A percentile compares a stretch with the other conserved stretches of the same genome.
phyloP scores from a whole-genome alignment of 2,113 vertebrate species.

The Machaerirhynchus nigripectus region DNA sequence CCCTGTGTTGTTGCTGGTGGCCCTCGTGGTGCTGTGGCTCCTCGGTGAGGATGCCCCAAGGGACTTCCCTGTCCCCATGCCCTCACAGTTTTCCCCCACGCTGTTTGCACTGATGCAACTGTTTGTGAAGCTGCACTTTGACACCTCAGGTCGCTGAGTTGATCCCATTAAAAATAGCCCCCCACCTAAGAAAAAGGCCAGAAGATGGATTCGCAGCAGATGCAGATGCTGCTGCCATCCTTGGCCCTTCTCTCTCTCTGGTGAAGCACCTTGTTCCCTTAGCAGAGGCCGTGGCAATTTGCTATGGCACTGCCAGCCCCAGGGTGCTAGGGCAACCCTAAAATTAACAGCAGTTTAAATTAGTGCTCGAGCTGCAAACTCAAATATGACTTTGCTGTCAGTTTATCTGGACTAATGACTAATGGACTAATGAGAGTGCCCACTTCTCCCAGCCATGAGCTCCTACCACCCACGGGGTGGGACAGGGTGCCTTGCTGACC shows the following conservation, averaged over 20 bases:
- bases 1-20: rapidly evolving
- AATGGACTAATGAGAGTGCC: background rate
- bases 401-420: background rate
- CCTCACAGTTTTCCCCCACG: background rate
- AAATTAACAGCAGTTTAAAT: background rate
- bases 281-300: background rate
- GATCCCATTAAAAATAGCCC: background rate
- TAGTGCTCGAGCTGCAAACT: background rate
- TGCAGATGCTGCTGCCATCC: background rate
- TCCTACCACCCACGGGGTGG: background rate
- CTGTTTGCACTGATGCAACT: background rate
- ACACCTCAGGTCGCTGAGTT: rapidly evolving
- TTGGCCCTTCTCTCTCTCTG: background rate
- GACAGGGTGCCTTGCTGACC: background rate
- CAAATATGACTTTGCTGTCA: background rate
- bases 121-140: background rate
- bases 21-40: rapidly evolving
- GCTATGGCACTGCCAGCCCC: background rate
- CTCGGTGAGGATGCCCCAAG: background rate
- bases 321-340: background rate
- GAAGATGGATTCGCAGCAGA: background rate
- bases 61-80: background rate
- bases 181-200: background rate
- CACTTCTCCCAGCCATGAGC: background rate
- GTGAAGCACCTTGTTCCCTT: background rate